Percentiles rank a stretch among this genome's conserved stretches.
Evolutionary conservation across 2,888 invertebrate genomes (phyloP).

Genomic region (Rapana venosa): DNA sequence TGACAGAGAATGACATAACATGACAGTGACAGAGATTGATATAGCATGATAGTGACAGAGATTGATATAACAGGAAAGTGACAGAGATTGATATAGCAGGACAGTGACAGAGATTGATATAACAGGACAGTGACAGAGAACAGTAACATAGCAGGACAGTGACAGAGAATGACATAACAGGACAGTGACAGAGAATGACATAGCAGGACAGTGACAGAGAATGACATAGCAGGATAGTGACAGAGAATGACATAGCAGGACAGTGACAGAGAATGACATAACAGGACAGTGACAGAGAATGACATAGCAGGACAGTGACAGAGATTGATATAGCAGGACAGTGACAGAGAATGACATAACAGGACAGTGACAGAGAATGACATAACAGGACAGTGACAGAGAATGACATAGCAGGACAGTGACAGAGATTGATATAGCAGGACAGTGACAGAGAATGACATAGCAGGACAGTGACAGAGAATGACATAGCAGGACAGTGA

Average conservation of each 20-base stretch:
- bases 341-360: not conserved
- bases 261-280: not conserved
- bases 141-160: not conserved
- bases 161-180: too few relatives aligned
- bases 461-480: not conserved
- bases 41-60: too few relatives aligned
- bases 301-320: not conserved
- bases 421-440: not conserved
- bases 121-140: not conserved
- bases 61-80: not conserved
- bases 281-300: not conserved
- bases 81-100: not conserved
- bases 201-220: not conserved
- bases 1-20: not conserved
- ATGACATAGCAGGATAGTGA: not conserved
- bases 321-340: not conserved
- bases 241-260: not conserved
- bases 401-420: not conserved
- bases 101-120: not conserved
- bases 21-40: not conserved
- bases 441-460: not conserved
- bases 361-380: not conserved
- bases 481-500: not conserved
- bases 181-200: too few relatives aligned
- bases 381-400: not conserved